phyloP scores from a whole-genome alignment of 2,797 vertebrate genomes.

The Lutjanus campechanus region DNA sequence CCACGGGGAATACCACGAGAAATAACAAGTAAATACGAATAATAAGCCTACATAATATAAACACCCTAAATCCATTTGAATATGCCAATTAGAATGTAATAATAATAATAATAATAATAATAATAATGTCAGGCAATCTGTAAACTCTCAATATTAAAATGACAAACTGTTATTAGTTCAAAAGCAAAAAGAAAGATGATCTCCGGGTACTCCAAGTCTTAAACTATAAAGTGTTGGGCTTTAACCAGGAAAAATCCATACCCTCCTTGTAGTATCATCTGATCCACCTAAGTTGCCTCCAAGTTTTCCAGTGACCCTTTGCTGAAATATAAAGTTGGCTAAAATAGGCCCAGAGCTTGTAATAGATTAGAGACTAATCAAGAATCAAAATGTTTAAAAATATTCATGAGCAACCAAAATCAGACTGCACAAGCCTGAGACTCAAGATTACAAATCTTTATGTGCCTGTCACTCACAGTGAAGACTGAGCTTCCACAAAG shows the following conservation, averaged over 20 bases:
- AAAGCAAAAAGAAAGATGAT: background rate
- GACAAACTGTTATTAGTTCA: background rate
- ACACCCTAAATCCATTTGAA: background rate
- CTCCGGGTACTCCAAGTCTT: background rate
- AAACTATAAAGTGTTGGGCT: background rate
- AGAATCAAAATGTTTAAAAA: constrained; percentile 9
- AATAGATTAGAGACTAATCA: background rate
- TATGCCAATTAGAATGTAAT: background rate
- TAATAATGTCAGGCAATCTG: background rate
- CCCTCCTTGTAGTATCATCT: background rate
- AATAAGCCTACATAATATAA: background rate
- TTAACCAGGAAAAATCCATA: background rate
- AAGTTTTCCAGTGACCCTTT: constrained; percentile 4
- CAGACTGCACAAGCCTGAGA: background rate
- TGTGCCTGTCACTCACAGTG: constrained; percentile 1
- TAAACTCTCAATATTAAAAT: background rate
- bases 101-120: no score
- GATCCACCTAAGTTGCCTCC: background rate
- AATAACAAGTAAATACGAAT: background rate
- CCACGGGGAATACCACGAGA: background rate
- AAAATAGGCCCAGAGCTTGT: background rate
- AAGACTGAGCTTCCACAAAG: constrained; percentile 1
- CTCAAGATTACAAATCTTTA: background rate
- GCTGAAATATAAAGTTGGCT: background rate
- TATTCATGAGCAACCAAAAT: background rate